Evolutionary conservation across 2,113 vertebrate genomes (phyloP).

Genomic region (Labeo catla): DNA sequence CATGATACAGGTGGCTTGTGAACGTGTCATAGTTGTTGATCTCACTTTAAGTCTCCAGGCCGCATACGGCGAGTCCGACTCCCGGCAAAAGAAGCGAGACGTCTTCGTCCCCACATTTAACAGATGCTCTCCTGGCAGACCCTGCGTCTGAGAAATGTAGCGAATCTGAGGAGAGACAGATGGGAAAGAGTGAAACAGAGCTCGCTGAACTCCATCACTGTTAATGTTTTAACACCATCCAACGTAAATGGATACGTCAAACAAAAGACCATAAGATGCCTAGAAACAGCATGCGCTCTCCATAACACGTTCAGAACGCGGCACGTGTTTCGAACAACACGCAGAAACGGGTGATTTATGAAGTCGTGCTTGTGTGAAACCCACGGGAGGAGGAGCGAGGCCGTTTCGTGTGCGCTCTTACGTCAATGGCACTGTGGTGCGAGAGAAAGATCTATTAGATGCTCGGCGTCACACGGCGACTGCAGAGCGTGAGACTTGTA

Average conservation of each 20-base stretch:
- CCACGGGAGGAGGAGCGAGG: not conserved
- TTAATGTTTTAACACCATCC: slow-evolving; percentile 14
- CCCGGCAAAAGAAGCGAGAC: slow-evolving; percentile 84
- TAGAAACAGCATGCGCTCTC: not conserved
- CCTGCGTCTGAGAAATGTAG: slow-evolving; percentile 99
- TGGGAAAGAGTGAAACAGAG: not conserved
- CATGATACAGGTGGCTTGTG: not conserved
- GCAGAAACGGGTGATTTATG: not conserved
- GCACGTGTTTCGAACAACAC: slow-evolving; percentile 2
- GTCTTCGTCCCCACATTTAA: slow-evolving; percentile 95
- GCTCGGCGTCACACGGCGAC: slow-evolving; percentile 52
- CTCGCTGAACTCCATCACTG: not conserved
- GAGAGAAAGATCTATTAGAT: slow-evolving; percentile 69
- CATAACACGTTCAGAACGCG: not conserved
- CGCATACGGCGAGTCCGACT: slow-evolving; percentile 88
- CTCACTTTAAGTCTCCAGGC: slow-evolving; percentile 96
- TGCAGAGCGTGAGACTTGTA: not conserved
- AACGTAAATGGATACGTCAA: slow-evolving; percentile 9
- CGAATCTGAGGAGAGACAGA: slow-evolving; percentile 83
- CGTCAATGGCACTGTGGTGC: slow-evolving; percentile 68
- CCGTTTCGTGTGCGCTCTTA: slow-evolving; percentile 56
- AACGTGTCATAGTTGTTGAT: not conserved
- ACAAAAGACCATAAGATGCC: slow-evolving; percentile 4
- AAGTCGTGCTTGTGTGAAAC: slow-evolving; percentile 11
- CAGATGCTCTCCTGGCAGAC: slow-evolving; percentile 90